Evolutionary conservation across 2,113 vertebrate species (phyloP), one percentile per base, ranked within the genome.

Genomic region (Ploceus nigricollis): DNA sequence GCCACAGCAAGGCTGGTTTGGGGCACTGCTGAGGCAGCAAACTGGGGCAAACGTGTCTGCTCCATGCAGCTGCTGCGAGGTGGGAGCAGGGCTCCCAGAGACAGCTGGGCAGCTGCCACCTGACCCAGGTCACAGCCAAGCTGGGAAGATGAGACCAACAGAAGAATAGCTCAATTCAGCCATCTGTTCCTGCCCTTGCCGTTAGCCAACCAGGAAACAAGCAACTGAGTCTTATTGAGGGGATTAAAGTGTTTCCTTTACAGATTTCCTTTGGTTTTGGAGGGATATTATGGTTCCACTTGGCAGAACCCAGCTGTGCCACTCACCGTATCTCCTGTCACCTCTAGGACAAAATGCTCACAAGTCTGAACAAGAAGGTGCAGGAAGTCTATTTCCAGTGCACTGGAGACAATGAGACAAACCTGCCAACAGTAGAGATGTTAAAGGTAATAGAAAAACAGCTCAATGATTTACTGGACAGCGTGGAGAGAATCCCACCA

Each of bases 341-440:
- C 30, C 37, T 45, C 21, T 42, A 99, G 99, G 99, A 99, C 47
- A 92, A 93, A 33, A 96, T 98, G 95, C 92, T 99, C 76, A 93
- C 98, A 2, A 93, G 95, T 48, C 97, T 99, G 68, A 87, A 97
- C 33, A 84, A 80, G 45, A 99, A 99, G 89, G 99, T 99, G 92
- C 73, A 90, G 25, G 98, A 98, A 25, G 98, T 99, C 50, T 99
- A 99, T 71, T 76, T n/a, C 28, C 93, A 94, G 13, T 99, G 99
- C 19, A 97, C 98, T 14, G 98, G 98, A 7, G 96, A 98, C 83
- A 97, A 95, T 5, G 97, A 98, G 37, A 82, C 98, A 80, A 98
- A 97, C 95, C 95, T 98, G 84, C 97, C 96, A 93, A 98, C 98
- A 1, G 31, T 98, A 77, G 98, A 99, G 96, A 99, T 99, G 98